Base-by-base conservation (phyloP, 2,797 vertebrate genomes). In the Garrulus glandarius region DNA sequence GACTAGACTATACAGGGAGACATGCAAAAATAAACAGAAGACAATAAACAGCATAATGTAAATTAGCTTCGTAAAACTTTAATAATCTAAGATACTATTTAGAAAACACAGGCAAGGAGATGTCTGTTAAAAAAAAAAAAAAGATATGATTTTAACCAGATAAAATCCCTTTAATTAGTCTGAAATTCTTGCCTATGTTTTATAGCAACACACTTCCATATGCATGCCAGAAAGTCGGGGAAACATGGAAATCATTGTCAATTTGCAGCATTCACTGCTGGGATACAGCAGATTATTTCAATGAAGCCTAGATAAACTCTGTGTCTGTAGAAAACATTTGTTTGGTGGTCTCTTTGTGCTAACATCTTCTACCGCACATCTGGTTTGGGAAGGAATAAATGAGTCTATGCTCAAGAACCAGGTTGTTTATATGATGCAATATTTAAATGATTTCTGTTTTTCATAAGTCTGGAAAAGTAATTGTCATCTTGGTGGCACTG, bases 131-230 rank as follows among this genome's bases (percentile, higher is more conserved):
- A 77, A 85, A 56, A 55, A 27, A 27, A 60, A 67, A 61, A 20
- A 29, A 92, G 83, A 77, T 93, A 79, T 47, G 53, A 87, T 93
- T 94, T 95, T 60, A 82, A 88, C 30, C 47, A 87, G 95, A 88
- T 84, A 79, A 93, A 95, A 82, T 87, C 85, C 86, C 83, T 96
- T 93, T 96, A 95, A 97, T 96, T 95, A 97, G 89, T 56, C 83
- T 94, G 87, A 96, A 89, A 60, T 88, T 92, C 92, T 83, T 82
- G 59, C 80, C 65, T 63, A 6, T 39, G 37, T 79, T 95, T 96
- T 94, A 39, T 60, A 87, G 61, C 64, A 61, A 49, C 26, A 2
- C 22, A 13, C 81, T 97, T 89, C 60, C 76, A 18, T 77, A 59
- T 82, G 94, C n/a, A 14, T 83, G 65, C 83, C 87, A 94, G 93